Percentiles rank a stretch among this genome's conserved stretches.
Evolutionary conservation across 53 echinoderm and acorn worm species (phyloP).

Genomic region (Stichopus horrens): DNA sequence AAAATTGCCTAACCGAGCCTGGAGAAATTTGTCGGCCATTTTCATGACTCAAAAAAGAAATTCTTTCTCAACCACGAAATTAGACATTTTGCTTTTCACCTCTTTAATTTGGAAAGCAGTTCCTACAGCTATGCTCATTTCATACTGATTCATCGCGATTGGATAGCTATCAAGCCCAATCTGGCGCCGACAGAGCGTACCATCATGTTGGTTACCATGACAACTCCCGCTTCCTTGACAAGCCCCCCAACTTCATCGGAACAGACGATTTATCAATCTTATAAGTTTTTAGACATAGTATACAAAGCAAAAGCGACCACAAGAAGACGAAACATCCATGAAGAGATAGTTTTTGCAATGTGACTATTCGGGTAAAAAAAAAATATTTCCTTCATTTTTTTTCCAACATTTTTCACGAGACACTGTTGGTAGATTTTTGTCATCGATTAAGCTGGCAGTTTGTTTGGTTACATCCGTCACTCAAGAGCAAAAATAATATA

Average conservation of each 20-base stretch:
- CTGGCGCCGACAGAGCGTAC: constrained; percentile 50
- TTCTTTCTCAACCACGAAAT: background rate
- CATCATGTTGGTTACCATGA: constrained; percentile 42
- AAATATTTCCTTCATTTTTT: constrained; percentile 2
- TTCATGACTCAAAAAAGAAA: background rate
- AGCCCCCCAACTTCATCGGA: constrained; percentile 32
- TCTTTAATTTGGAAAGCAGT: constrained; percentile 34
- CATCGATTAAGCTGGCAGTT: constrained; percentile 36
- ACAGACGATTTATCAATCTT: constrained; percentile 43
- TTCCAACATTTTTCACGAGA: constrained; percentile 1
- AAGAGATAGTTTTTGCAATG: background rate
- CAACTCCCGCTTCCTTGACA: constrained; percentile 46
- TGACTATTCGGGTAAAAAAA: background rate
- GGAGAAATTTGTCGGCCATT: constrained; percentile 5
- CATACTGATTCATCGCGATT: constrained; percentile 37
- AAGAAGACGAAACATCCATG: background rate
- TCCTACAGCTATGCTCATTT: constrained; percentile 38
- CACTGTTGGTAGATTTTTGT: constrained; percentile 21
- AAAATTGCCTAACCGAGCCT: background rate
- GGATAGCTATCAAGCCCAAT: constrained; percentile 49
- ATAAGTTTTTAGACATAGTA: background rate
- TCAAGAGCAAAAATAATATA: constrained; percentile 31
- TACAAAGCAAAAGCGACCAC: background rate
- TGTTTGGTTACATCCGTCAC: constrained; percentile 42
- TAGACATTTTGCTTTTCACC: constrained; percentile 15